These are phyloP conservation scores for Xestoiulus laeticollis DNA, from an alignment of 2,888 invertebrate species.

Conservation along the genomic window DNA sequence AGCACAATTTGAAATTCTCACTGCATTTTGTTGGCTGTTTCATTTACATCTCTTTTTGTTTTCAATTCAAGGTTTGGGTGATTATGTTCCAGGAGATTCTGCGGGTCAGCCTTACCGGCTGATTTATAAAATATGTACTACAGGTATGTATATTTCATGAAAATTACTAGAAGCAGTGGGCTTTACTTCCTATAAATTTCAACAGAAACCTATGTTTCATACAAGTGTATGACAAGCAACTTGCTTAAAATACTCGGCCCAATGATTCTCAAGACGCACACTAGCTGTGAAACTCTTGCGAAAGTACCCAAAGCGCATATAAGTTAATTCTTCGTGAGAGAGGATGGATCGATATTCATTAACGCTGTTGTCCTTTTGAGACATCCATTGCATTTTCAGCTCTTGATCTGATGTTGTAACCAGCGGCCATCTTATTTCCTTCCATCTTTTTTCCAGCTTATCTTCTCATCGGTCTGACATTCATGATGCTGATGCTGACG, in stretches of 20 bases:
- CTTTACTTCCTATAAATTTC: too few species aligned
- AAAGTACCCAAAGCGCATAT: neutral
- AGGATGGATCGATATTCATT: too few species aligned
- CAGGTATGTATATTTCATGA: constrained; percentile 70
- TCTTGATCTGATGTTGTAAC: too few species aligned
- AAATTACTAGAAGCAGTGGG: too few species aligned
- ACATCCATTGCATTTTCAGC: too few species aligned
- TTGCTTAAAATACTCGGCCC: too few species aligned
- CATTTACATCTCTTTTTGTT: neutral
- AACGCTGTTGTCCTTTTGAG: too few species aligned
- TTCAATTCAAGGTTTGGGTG: constrained; percentile 70
- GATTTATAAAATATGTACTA: constrained; percentile 82
- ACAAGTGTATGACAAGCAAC: too few species aligned
- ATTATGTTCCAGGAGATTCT: constrained; percentile 86
- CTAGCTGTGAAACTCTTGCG: neutral
- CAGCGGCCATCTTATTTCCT: constrained; percentile 24
- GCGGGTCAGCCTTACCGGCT: constrained; percentile 79
- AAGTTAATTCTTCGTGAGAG: too few species aligned
- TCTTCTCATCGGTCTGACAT: constrained; percentile 80
- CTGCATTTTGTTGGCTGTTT: neutral
- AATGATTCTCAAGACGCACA: neutral
- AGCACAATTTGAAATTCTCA: too few species aligned
- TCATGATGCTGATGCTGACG: constrained; percentile 84
- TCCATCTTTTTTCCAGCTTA: constrained; percentile 71
- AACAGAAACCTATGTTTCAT: too few species aligned